Evolutionary conservation across 2,797 vertebrate genomes (phyloP).

Genomic region (Nothura maculosa): DNA sequence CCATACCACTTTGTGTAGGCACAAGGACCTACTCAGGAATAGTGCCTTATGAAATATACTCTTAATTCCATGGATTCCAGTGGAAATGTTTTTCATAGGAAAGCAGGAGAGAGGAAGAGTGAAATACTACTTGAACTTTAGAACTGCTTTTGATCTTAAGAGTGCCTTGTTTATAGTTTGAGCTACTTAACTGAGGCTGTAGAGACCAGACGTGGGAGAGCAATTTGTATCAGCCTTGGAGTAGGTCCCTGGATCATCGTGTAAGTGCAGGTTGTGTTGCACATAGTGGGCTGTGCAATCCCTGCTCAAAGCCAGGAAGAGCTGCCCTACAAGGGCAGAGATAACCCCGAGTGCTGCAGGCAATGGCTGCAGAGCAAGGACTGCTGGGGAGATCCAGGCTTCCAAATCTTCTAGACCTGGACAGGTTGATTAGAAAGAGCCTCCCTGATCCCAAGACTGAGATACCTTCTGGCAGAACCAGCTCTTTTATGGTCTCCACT

Average conservation of each 20-base stretch:
- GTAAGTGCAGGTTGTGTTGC: not conserved
- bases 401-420: not conserved
- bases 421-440: not conserved
- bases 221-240: not conserved
- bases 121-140: not conserved
- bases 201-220: not conserved
- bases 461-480: not conserved
- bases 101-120: not conserved
- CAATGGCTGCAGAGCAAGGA: not conserved
- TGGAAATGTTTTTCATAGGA: not conserved
- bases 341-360: not conserved
- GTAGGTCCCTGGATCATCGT: not conserved
- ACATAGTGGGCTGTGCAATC: fast-evolving
- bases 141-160: not conserved
- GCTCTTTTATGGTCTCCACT: not conserved
- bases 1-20: not conserved
- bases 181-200: not conserved
- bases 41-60: not conserved
- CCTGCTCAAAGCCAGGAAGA: not conserved
- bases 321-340: fast-evolving
- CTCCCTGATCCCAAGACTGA: not conserved
- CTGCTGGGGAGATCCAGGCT: not conserved
- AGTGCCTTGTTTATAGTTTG: not conserved
- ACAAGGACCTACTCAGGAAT: not conserved
- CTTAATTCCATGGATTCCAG: not conserved